Base-by-base conservation (phyloP, 2,797 vertebrate genomes). In the Atherinosoma microstoma region DNA sequence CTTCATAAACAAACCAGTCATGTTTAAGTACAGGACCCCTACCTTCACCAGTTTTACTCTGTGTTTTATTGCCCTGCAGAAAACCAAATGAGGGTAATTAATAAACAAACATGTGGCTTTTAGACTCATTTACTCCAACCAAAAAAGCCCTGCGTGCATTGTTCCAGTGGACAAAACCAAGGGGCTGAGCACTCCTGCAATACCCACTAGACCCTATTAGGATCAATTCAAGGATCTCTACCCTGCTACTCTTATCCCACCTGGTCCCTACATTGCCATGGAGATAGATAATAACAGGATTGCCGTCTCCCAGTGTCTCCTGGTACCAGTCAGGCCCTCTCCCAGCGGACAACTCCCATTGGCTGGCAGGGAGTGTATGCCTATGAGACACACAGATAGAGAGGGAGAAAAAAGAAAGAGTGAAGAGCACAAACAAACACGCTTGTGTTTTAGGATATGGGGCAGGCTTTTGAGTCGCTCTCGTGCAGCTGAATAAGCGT, bases 31-130 rank as follows among this genome's bases (percentile, higher is more conserved):
- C 2, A 27, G 11, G 38, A 70, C 38, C 32, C 76, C 47, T 85
- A 97, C 96, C 95, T 97, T 96, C 67, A 93, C 63, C 75, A 97
- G 92, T 13, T 91, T 80, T 49, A 97, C 42, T 20, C 96, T 91
- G 89, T 96, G 94, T 10, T 69, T 1, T 0, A 92, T 60, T 7
- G 95, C 97, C 91, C 97, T 97, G 91, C 54, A 80, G 54, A 76
- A 56, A 79, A 84, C n/a, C n/a, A 90, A 40, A 79, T 0, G 24
- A 81, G 10, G 74, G 29, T 35, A 62, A 56, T 62, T 40, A 76
- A 85, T 53, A 83, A 70, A 78, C 64, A 75, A 81, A 82, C 47
- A 75, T 34, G 64, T 24, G 47, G 58, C 57, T 82, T 78, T 75
- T 24, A 70, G 51, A 29, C 65, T 74, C 27, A 51, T 66, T 69